Percentiles rank a stretch among this genome's conserved stretches.
phyloP scores from a whole-genome alignment of 2,797 vertebrate genomes.

The Gadopsis bispinosus region DNA sequence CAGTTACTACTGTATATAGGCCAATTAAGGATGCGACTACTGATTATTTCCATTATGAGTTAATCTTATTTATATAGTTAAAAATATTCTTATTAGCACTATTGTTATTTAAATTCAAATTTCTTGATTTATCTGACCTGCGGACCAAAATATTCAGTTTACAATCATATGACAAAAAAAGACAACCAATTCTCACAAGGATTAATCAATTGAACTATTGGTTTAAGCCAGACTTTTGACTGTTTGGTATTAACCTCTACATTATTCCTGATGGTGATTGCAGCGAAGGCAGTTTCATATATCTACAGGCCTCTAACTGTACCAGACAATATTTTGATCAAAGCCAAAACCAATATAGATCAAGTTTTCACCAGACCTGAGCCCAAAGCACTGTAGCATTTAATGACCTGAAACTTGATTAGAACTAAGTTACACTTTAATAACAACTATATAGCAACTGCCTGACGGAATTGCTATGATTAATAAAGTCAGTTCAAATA shows the following conservation, averaged over 20 bases:
- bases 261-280: not conserved
- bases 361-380: not conserved
- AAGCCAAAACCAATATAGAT: not conserved
- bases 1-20: not conserved
- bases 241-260: not conserved
- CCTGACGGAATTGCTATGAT: not conserved
- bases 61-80: not conserved
- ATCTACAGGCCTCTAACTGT: not conserved
- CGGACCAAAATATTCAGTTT: not conserved
- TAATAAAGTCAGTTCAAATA: not conserved
- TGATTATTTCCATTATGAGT: not conserved
- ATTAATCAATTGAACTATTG: not conserved
- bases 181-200: not conserved
- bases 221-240: not conserved
- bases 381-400: not conserved
- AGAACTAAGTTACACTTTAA: not conserved
- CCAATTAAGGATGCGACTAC: not conserved
- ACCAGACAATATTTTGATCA: conserved; percentile 1
- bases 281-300: not conserved
- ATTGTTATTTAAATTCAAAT: too few species aligned
- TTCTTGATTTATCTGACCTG: not conserved
- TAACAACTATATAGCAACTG: not conserved
- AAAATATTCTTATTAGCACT: not conserved
- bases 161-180: not conserved
- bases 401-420: not conserved